These are phyloP conservation scores for Sphenodon punctatus DNA, from an alignment of 2,797 vertebrate species.

Conservation along the genomic window DNA sequence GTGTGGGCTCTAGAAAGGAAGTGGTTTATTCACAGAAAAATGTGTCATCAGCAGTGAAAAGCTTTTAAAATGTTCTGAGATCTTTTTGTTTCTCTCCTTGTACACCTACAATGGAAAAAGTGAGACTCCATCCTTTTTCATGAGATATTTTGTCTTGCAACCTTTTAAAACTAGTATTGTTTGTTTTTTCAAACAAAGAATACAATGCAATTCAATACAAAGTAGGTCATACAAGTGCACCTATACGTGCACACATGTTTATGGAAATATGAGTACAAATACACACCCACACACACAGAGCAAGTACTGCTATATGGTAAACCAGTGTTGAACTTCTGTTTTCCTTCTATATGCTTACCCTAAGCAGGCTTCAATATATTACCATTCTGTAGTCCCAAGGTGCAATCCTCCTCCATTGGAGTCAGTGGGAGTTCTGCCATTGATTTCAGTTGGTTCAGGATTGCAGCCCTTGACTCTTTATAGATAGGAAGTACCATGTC, in stretches of 20 bases:
- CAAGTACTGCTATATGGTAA: too few species aligned
- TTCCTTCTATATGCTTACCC: too few species aligned
- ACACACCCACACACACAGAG: too few species aligned
- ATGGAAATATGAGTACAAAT: too few species aligned
- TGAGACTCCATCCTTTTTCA: constrained; percentile 75
- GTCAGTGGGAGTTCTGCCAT: too few species aligned
- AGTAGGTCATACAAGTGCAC: neutral
- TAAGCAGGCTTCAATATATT: too few species aligned
- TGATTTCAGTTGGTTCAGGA: too few species aligned
- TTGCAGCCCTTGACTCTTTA: too few species aligned
- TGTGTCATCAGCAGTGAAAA: constrained; percentile 77
- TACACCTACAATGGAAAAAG: constrained; percentile 98
- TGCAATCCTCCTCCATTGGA: too few species aligned
- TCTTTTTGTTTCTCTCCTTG: constrained; percentile 71
- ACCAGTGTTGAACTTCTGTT: too few species aligned
- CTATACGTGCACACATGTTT: neutral
- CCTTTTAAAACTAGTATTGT: constrained; percentile 1
- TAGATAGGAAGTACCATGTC: too few species aligned
- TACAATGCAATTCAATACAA: neutral
- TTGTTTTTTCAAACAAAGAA: constrained; percentile 6
- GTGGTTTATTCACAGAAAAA: constrained; percentile 83
- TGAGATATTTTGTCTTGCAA: constrained; percentile 60
- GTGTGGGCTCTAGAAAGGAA: constrained; percentile 88
- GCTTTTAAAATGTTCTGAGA: constrained; percentile 74
- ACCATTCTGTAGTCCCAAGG: too few species aligned